phyloP scores from a whole-genome alignment of 2,888 invertebrate species.

The Aproaerema taeniolella region DNA sequence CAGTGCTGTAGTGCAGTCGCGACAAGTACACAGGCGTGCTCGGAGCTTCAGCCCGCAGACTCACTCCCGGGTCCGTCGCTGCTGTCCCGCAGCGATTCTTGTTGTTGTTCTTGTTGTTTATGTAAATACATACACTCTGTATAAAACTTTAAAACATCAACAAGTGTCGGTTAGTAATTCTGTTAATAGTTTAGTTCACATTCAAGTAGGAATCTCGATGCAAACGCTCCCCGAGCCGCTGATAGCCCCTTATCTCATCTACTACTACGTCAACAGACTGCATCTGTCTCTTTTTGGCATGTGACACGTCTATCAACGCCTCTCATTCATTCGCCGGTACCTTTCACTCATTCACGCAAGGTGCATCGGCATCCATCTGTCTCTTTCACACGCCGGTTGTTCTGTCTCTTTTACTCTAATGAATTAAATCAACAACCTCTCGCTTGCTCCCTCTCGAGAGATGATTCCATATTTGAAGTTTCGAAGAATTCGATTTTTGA shows the following conservation, averaged over 20 bases:
- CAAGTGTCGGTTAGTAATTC: no score
- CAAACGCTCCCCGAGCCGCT: slow-evolving; percentile 52
- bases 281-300: slow-evolving; percentile 42
- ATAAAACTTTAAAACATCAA: no score
- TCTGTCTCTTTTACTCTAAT: slow-evolving; percentile 61
- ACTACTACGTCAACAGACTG: slow-evolving; percentile 72
- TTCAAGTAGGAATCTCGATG: slow-evolving; percentile 46
- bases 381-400: slow-evolving; percentile 45
- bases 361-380: slow-evolving; percentile 19
- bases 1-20: no score
- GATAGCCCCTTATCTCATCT: slow-evolving; percentile 76
- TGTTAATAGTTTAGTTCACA: no score
- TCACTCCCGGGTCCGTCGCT: no score
- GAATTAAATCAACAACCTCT: slow-evolving; percentile 77
- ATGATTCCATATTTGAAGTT: slow-evolving; percentile 58
- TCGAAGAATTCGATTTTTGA: slow-evolving; percentile 52
- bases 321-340: slow-evolving; percentile 39
- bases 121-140: no score
- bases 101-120: no score
- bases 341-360: slow-evolving; percentile 39
- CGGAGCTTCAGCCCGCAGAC: no score
- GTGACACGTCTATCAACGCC: slow-evolving; percentile 24
- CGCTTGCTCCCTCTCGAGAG: slow-evolving; percentile 66
- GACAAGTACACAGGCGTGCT: no score
- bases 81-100: no score